These are phyloP conservation scores for Jordanella pulchra DNA, from an alignment of 2,797 vertebrate genomes.

Conservation along the genomic window DNA sequence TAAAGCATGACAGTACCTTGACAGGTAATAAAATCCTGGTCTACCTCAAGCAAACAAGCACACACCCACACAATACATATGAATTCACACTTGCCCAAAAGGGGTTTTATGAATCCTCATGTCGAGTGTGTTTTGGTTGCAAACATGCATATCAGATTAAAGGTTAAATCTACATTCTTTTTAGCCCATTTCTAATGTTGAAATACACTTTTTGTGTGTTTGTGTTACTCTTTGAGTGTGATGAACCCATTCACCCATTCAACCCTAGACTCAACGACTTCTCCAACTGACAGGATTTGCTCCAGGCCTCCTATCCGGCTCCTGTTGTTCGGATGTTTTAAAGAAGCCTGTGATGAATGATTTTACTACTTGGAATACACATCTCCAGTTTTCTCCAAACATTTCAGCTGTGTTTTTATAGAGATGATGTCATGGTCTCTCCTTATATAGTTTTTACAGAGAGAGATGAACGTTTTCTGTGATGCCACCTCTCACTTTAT, in stretches of 20 bases:
- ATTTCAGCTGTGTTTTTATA: background rate
- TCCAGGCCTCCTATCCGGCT: conserved; percentile 14
- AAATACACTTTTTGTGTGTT: conserved; percentile 47
- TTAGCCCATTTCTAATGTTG: conserved; percentile 22
- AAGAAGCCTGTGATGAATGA: conserved; percentile 33
- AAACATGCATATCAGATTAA: conserved; percentile 31
- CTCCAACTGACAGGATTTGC: conserved; percentile 29
- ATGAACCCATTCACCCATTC: conserved; percentile 40
- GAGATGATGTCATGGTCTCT: background rate
- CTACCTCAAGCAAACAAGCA: conserved; percentile 59
- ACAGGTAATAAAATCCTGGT: conserved; percentile 68
- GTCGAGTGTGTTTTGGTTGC: conserved; percentile 22
- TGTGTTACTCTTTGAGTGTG: conserved; percentile 25
- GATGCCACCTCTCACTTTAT: conserved; percentile 44
- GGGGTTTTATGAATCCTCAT: conserved; percentile 52
- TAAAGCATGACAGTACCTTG: conserved; percentile 66
- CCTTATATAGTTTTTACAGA: background rate
- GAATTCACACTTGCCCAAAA: conserved; percentile 19
- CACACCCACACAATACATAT: conserved; percentile 10
- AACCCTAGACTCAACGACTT: conserved; percentile 34
- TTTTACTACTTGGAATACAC: background rate
- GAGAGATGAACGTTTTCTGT: conserved; percentile 14
- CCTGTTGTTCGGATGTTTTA: conserved; percentile 17
- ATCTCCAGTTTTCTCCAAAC: conserved; percentile 6
- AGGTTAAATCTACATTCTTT: conserved; percentile 61